Percentiles rank a stretch among this genome's conserved stretches.
Evolutionary conservation across 2,888 invertebrate species (phyloP).

Genomic region (Nomada ruficornis): DNA sequence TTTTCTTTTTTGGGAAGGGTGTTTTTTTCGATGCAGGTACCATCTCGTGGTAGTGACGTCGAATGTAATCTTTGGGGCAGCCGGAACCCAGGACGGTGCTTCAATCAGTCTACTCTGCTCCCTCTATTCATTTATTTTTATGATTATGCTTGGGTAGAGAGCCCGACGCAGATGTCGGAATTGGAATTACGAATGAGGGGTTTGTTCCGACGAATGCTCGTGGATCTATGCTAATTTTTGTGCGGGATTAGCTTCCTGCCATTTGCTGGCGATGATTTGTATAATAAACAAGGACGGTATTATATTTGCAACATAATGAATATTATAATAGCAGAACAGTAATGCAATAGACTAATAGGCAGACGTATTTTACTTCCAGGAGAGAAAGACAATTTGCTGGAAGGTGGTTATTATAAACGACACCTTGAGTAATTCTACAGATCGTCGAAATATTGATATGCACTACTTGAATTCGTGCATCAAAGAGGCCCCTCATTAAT

Average conservation of each 20-base stretch:
- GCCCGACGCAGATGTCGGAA: neutral
- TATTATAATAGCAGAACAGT: no score
- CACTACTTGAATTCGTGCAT: no score
- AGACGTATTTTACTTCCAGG: no score
- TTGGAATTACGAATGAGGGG: neutral
- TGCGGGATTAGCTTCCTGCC: neutral
- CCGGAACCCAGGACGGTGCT: slow-evolving; percentile 24
- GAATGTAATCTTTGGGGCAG: slow-evolving; percentile 36
- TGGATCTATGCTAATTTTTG: neutral
- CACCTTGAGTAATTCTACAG: no score
- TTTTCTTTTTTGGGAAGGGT: slow-evolving; percentile 3
- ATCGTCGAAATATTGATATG: no score
- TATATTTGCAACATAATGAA: no score
- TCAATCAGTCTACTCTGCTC: slow-evolving; percentile 27
- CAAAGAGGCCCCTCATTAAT: no score
- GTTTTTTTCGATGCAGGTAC: neutral
- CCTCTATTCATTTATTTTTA: slow-evolving; percentile 34
- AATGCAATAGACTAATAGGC: no score
- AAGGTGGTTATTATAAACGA: no score
- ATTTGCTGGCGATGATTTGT: no score
- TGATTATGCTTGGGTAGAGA: neutral
- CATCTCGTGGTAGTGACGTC: slow-evolving; percentile 52
- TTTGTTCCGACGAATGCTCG: neutral
- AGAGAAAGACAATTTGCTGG: no score
- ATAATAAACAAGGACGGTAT: no score